Evolutionary conservation across 2,888 invertebrate genomes (phyloP).

Genomic region (Cheilosia soror): DNA sequence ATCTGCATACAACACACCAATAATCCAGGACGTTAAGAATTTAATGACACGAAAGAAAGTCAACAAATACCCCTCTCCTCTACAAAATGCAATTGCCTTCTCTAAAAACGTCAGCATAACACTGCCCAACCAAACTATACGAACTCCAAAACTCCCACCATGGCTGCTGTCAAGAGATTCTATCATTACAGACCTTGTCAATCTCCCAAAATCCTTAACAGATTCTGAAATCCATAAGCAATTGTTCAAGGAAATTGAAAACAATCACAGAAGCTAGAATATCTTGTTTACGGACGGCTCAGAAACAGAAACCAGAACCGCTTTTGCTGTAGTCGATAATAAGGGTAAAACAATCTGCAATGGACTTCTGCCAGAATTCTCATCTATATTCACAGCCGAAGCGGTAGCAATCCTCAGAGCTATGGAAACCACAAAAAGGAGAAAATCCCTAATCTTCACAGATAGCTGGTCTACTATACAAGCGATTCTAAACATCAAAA

Average conservation of each 20-base stretch:
- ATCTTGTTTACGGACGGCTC: conserved; percentile 25
- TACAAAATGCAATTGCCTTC: not conserved
- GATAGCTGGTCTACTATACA: conserved; percentile 28
- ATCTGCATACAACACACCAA: not conserved
- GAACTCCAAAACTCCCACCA: not conserved
- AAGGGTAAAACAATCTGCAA: conserved; percentile 3
- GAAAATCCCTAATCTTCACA: conserved; percentile 36
- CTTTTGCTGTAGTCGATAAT: conserved; percentile 41
- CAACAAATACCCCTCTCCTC: not conserved
- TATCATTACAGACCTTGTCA: not conserved
- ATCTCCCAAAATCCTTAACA: not conserved
- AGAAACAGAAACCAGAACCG: conserved; percentile 16
- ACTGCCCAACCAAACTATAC: not conserved
- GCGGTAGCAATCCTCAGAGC: conserved; percentile 9
- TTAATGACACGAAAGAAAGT: not conserved
- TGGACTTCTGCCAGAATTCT: conserved; percentile 13
- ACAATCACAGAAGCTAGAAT: not conserved
- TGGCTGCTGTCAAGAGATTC: not conserved
- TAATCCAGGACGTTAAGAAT: not conserved
- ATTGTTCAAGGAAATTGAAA: not conserved
- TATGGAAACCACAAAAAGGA: too few relatives aligned
- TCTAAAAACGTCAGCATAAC: not conserved
- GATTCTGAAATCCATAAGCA: not conserved
- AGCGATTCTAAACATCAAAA: conserved; percentile 3
- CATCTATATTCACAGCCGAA: conserved; percentile 44